phyloP scores from a whole-genome alignment of 2,888 invertebrate species.

The Lasioglossum lativentre region DNA sequence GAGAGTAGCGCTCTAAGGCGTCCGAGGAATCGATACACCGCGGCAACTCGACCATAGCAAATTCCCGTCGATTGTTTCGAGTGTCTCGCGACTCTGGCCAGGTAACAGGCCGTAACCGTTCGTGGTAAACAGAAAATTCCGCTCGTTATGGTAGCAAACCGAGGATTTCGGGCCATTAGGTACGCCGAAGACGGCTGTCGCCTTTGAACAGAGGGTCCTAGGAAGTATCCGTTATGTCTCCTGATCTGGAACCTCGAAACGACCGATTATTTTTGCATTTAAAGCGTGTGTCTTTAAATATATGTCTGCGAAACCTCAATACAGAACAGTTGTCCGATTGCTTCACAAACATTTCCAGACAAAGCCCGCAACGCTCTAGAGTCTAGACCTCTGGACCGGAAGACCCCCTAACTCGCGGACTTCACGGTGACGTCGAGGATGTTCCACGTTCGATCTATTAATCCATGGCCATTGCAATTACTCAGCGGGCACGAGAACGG shows the following conservation, averaged over 20 bases:
- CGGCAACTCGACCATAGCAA: slow-evolving; percentile 42
- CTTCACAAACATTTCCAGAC: background rate
- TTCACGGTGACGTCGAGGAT: background rate
- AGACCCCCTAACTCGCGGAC: background rate
- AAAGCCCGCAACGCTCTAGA: background rate
- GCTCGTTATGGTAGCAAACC: background rate
- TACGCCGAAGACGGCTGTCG: background rate
- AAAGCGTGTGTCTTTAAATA: background rate
- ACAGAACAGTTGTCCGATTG: background rate
- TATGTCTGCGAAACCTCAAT: background rate
- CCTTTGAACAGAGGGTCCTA: background rate
- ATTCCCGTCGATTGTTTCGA: slow-evolving; percentile 37
- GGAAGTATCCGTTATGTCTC: background rate
- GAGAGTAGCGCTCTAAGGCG: background rate
- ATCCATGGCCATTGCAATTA: background rate
- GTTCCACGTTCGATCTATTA: background rate
- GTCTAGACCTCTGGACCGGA: too few relatives aligned
- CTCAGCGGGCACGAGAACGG: background rate
- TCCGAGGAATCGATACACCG: background rate
- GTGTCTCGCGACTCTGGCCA: slow-evolving; percentile 7
- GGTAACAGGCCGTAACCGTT: slow-evolving; percentile 30
- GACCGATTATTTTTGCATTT: background rate
- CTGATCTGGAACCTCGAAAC: background rate
- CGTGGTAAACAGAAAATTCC: slow-evolving; percentile 26
- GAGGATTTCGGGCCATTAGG: background rate